Evolutionary conservation across 2,888 invertebrate species (phyloP).

Genomic region (Trichacis sp.): DNA sequence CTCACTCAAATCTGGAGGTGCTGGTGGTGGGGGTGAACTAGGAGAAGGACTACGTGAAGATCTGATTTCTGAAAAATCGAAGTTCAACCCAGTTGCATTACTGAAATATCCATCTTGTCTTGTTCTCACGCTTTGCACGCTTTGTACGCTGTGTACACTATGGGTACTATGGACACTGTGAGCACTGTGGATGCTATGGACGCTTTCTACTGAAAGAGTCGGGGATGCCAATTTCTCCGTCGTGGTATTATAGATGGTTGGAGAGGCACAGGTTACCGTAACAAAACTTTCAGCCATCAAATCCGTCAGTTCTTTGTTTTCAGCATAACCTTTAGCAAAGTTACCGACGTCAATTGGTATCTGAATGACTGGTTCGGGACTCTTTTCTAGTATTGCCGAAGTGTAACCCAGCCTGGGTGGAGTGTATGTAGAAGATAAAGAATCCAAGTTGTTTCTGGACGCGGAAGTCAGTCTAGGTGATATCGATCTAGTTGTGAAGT

Average conservation of each 20-base stretch:
- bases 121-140: conserved; percentile 70
- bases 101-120: conserved; percentile 75
- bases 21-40: conserved; percentile 84
- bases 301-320: conserved; percentile 69
- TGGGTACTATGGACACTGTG: conserved; percentile 55
- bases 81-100: conserved; percentile 69
- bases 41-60: conserved; percentile 71
- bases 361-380: conserved; percentile 61
- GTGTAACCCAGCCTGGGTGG: conserved; percentile 74
- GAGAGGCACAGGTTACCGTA: conserved; percentile 70
- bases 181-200: conserved; percentile 60
- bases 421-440: conserved; percentile 59
- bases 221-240: conserved; percentile 75
- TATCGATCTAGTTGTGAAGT: conserved; percentile 68
- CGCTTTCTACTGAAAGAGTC: conserved; percentile 73
- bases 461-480: conserved; percentile 63
- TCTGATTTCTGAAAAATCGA: conserved; percentile 71
- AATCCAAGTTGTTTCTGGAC: conserved; percentile 61
- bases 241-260: conserved; percentile 70
- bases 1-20: conserved; percentile 76
- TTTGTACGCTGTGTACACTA: conserved; percentile 54
- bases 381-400: conserved; percentile 74
- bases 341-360: conserved; percentile 74
- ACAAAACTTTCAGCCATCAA: conserved; percentile 71
- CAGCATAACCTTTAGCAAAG: conserved; percentile 72